A percentile compares a stretch with the other conserved stretches of the same genome.
Conservation (phyloP, 2,888 invertebrate species). For the Lithophane leautieri region DNA sequence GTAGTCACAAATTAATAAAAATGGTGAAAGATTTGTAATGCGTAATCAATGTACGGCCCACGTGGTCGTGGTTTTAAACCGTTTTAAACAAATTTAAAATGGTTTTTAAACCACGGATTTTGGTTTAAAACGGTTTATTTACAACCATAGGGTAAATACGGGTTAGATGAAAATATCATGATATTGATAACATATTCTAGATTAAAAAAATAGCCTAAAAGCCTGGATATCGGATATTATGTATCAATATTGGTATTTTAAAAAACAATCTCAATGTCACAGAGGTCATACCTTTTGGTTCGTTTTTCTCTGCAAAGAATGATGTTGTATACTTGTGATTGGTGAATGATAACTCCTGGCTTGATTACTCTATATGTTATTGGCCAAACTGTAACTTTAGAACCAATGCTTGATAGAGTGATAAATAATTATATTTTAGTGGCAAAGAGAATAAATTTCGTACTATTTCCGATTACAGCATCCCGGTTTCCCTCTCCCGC, state of each 20-base stretch:
- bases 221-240: not conserved
- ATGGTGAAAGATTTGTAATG: too few relatives aligned
- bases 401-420: not conserved
- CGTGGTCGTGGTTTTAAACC: too few relatives aligned
- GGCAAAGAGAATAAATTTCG: conserved; percentile 18
- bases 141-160: too few relatives aligned
- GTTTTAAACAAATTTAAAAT: too few relatives aligned
- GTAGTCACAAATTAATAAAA: too few relatives aligned
- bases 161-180: too few relatives aligned
- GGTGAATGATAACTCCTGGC: accelerated
- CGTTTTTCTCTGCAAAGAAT: conserved; percentile 40
- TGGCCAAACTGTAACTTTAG: accelerated
- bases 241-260: not conserved
- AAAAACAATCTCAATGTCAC: conserved; percentile 60
- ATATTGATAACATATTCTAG: too few relatives aligned
- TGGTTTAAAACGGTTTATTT: too few relatives aligned
- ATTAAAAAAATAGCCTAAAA: conserved; percentile 9
- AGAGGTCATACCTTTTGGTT: conserved; percentile 54
- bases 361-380: not conserved
- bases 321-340: conserved; percentile 18
- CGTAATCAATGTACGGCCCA: too few relatives aligned
- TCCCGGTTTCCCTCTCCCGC: conserved; percentile 57
- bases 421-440: not conserved
- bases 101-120: too few relatives aligned
- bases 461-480: conserved; percentile 32